Percentiles rank a stretch among this genome's conserved stretches.
These are phyloP conservation scores for Drosophila kohkoa DNA, from an alignment of 1,140 invertebrate genomes.

Conservation along the genomic window DNA sequence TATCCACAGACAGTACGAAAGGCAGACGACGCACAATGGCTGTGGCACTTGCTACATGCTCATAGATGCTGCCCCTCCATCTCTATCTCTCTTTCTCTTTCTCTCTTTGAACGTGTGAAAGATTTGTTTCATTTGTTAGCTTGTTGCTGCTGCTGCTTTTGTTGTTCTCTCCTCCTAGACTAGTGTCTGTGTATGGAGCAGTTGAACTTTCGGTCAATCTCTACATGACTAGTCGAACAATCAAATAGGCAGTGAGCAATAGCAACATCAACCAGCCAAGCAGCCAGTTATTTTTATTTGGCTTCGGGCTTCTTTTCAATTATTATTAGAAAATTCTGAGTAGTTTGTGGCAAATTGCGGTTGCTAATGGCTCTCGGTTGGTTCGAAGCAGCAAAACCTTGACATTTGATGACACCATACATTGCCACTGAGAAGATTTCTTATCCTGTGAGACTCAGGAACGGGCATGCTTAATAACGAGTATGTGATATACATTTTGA, in stretches of 20 bases:
- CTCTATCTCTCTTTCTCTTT: background rate
- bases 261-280: background rate
- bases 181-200: constrained; percentile 34
- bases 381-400: constrained; percentile 36
- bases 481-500: constrained; percentile 37
- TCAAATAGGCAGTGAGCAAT: background rate
- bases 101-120: constrained; percentile 68
- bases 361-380: constrained; percentile 12
- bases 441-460: constrained; percentile 11
- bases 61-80: background rate
- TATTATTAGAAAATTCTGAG: constrained; percentile 30
- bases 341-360: constrained; percentile 37
- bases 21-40: constrained; percentile 55
- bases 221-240: constrained; percentile 40
- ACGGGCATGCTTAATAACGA: constrained; percentile 51
- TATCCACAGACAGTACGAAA: constrained; percentile 16
- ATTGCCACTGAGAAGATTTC: constrained; percentile 18
- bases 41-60: constrained; percentile 44
- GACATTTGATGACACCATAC: constrained; percentile 56
- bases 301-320: constrained; percentile 39
- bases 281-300: constrained; percentile 42
- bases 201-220: constrained; percentile 54
- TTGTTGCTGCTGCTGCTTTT: constrained; percentile 9
- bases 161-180: background rate
- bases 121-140: constrained; percentile 63